Percentiles rank a stretch among this genome's conserved stretches.
phyloP scores from a whole-genome alignment of 2,888 invertebrate genomes.

The Melanchra persicariae region DNA sequence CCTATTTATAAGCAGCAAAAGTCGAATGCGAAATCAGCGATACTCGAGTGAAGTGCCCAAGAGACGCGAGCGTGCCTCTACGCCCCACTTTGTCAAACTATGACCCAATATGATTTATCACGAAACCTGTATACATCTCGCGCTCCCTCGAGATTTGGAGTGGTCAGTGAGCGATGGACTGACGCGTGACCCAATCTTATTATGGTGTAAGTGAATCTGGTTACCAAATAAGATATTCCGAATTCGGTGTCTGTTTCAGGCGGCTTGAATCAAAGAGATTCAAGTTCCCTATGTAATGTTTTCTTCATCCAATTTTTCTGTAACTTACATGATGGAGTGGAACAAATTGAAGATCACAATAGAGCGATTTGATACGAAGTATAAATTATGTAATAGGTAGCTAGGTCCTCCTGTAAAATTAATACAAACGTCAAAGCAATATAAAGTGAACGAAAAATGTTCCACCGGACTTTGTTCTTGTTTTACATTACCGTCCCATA shows the following conservation, averaged over 20 bases:
- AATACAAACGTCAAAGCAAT: neutral
- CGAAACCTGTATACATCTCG: constrained; percentile 47
- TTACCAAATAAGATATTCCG: constrained; percentile 23
- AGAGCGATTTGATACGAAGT: neutral
- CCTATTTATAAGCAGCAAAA: constrained; percentile 61
- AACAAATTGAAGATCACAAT: neutral
- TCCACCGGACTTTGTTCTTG: neutral
- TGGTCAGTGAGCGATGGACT: constrained; percentile 38
- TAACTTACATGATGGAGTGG: no score
- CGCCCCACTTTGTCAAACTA: constrained; percentile 64
- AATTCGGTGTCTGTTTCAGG: neutral
- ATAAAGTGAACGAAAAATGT: neutral
- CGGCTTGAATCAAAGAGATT: no score
- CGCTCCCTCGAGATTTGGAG: constrained; percentile 38
- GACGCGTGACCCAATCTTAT: constrained; percentile 24
- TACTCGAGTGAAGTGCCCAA: constrained; percentile 61
- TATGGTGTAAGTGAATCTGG: constrained; percentile 39
- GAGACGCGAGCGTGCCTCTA: constrained; percentile 62
- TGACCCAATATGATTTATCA: constrained; percentile 63
- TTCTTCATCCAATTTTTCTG: neutral
- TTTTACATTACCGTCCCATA: neutral
- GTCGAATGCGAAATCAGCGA: constrained; percentile 70
- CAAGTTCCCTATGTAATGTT: neutral
- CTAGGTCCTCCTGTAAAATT: neutral
- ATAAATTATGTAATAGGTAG: neutral